Percentiles rank a stretch among this genome's conserved stretches.
Evolutionary conservation across 2,113 vertebrate species (phyloP).

Genomic region (Anolis sagrei): DNA sequence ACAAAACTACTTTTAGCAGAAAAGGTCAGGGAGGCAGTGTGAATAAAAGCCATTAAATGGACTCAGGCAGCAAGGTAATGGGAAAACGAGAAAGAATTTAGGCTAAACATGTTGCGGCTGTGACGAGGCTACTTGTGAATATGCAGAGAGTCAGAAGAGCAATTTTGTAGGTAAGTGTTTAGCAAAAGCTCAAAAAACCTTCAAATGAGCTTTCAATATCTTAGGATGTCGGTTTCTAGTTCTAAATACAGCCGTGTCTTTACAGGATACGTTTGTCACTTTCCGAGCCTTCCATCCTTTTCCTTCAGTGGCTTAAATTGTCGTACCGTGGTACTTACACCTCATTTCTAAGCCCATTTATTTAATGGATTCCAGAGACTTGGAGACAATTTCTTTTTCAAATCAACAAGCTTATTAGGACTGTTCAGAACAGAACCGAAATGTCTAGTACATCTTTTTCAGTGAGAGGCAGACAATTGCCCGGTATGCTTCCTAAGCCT

Average conservation of each 20-base stretch:
- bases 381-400: background rate
- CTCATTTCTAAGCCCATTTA: background rate
- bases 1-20: slow-evolving; percentile 34
- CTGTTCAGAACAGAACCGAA: background rate
- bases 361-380: background rate
- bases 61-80: slow-evolving; percentile 54
- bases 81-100: slow-evolving; percentile 39
- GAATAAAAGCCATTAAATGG: slow-evolving; percentile 65
- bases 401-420: background rate
- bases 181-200: background rate
- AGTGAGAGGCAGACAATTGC: too few relatives aligned
- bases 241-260: background rate
- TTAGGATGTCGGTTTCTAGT: slow-evolving; percentile 16
- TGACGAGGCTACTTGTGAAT: slow-evolving; percentile 48
- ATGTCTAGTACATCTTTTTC: background rate
- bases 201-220: background rate
- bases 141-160: slow-evolving; percentile 20
- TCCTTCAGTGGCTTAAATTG: background rate
- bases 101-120: slow-evolving; percentile 52
- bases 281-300: background rate
- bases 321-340: background rate
- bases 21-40: slow-evolving; percentile 63
- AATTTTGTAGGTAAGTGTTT: slow-evolving; percentile 17
- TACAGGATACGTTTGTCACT: background rate
- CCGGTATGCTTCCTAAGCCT: background rate